Evolutionary conservation across 2,888 invertebrate genomes (phyloP).

Genomic region (Erannis defoliaria): DNA sequence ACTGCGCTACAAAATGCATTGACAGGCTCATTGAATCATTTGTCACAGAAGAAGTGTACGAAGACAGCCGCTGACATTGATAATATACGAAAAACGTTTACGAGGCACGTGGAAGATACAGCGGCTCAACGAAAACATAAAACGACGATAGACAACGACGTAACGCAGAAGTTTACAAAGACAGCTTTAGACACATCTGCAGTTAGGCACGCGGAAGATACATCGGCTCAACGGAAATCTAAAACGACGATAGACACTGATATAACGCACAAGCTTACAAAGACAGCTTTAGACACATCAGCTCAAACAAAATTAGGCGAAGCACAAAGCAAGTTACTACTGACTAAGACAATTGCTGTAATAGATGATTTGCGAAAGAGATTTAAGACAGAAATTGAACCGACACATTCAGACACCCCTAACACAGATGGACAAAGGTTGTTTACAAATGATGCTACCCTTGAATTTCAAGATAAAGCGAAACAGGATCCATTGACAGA

Average conservation of each 20-base stretch:
- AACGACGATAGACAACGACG: conserved; percentile 1
- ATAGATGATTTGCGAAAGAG: not conserved
- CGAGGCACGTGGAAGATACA: conserved; percentile 6
- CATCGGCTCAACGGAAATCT: not conserved
- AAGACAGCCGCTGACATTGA: conserved; percentile 17
- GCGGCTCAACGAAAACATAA: conserved; percentile 1
- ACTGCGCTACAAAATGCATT: conserved; percentile 74
- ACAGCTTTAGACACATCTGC: conserved; percentile 13
- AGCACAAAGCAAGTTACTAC: conserved; percentile 14
- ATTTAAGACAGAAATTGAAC: conserved; percentile 2
- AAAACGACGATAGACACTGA: conserved; percentile 7
- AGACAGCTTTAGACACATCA: conserved; percentile 18
- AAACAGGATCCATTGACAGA: not conserved
- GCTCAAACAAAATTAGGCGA: conserved; percentile 9
- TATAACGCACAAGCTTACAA: conserved; percentile 33
- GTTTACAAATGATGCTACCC: conserved; percentile 9
- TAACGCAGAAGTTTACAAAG: conserved; percentile 36
- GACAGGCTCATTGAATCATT: conserved; percentile 64
- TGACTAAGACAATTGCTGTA: conserved; percentile 17
- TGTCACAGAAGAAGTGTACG: conserved; percentile 50
- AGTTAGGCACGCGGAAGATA: conserved; percentile 6
- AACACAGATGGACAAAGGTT: not conserved
- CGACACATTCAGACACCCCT: not conserved
- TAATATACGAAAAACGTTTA: conserved; percentile 9
- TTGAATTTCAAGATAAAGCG: conserved; percentile 8